Conservation (phyloP, 2,888 invertebrate genomes). For the Athalia cordata region DNA sequence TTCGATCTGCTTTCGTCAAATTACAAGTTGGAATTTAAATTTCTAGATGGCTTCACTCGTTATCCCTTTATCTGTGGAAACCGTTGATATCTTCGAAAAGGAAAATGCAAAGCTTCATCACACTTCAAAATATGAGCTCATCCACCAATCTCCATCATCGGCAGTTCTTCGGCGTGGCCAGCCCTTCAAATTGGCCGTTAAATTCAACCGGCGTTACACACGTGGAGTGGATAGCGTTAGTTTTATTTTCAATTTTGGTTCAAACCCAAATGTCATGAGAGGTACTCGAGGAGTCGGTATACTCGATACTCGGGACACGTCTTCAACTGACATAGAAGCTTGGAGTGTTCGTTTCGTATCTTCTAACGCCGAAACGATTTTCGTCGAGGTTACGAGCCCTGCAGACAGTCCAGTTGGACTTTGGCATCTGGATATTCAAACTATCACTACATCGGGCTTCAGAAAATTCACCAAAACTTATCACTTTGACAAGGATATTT, state of each 20-base stretch:
- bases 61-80: conserved; percentile 77
- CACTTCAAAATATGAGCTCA: conserved; percentile 81
- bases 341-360: conserved; percentile 73
- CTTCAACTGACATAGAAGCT: conserved; percentile 62
- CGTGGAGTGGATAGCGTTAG: conserved; percentile 79
- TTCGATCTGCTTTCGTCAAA: too few species aligned
- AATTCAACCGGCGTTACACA: conserved; percentile 80
- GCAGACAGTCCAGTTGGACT: conserved; percentile 80
- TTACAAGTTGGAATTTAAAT: too few species aligned
- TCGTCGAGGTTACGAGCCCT: conserved; percentile 79
- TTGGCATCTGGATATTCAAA: conserved; percentile 81
- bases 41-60: conserved; percentile 57
- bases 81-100: conserved; percentile 80
- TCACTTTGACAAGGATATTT: conserved; percentile 81
- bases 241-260: conserved; percentile 80
- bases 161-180: conserved; percentile 84
- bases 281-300: conserved; percentile 76
- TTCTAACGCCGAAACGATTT: conserved; percentile 59
- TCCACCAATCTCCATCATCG: conserved; percentile 79
- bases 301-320: conserved; percentile 63
- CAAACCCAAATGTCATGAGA: conserved; percentile 75
- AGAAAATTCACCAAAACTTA: conserved; percentile 72
- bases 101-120: conserved; percentile 83
- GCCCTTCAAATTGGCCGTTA: conserved; percentile 81
- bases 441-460: conserved; percentile 73